Evolutionary conservation across 2,888 invertebrate species (phyloP), one percentile per base, ranked within the genome.

Genomic region (Leucophenga montana): DNA sequence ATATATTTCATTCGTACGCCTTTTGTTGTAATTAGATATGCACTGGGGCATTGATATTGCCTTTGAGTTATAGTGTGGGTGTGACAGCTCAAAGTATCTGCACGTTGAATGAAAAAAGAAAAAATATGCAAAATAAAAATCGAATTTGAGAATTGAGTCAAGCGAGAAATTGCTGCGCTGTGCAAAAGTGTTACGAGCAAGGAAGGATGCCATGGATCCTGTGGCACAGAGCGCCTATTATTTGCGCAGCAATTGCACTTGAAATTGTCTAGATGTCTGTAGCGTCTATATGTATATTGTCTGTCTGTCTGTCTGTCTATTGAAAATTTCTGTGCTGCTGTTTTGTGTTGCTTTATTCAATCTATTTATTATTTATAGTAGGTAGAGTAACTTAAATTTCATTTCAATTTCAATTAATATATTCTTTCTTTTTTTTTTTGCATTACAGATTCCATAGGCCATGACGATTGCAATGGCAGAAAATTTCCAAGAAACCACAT

Each of bases 371-470:
- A n/a, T 62, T 27, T 39, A 13, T 64, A 11, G 3, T 13, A 6
- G n/a, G n/a, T n/a, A n/a, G n/a, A n/a, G n/a, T n/a, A n/a, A n/a
- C n/a, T 56, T 66, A 18, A 31, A 54, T 56, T 66, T 4, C 20
- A 46, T 39, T 20, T 64, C 64, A 20, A n/a, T 22, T 50, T 13
- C 1, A 66, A 53, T 14, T 50, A 50, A 16, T 50, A 5, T 5
- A 4, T 50, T 50, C 8, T 14, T 27, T 6, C 22, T 57, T 39
- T 33, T 13, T 61, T 57, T 44, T 74, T 46, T 75, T 70, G 11
- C 76, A 73, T 84, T 84, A 27, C 90, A 93, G 93, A 91, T 93
- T 93, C 91, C 93, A 93, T 91, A 93, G 93, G 92, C 93, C 93
- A 93, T 93, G 93, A 93, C 93, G 92, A 91, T 92, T 92, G 91